phyloP scores from a whole-genome alignment of 2,113 vertebrate species.

The Echinops telfairi region DNA sequence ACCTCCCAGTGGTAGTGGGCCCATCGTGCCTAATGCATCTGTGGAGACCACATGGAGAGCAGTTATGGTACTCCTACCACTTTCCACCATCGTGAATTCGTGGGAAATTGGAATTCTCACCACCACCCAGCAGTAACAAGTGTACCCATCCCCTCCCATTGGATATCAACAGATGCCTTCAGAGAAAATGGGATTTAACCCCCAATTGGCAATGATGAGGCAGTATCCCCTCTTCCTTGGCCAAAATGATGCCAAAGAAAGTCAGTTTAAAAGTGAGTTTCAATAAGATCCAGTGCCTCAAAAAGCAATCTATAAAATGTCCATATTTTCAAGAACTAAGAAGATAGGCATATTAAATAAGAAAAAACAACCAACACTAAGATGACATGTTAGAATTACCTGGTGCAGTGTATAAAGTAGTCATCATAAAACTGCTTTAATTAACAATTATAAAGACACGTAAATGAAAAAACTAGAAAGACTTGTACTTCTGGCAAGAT shows the following conservation, averaged over 20 bases:
- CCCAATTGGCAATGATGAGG: background rate
- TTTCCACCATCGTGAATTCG: background rate
- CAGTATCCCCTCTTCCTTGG: background rate
- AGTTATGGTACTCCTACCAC: background rate
- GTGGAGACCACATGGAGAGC: background rate
- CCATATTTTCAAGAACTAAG: background rate
- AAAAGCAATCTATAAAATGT: background rate
- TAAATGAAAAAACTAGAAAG: background rate
- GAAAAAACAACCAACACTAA: constrained; percentile 26
- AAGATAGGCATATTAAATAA: background rate
- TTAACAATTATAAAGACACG: constrained; percentile 16
- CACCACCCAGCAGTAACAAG: background rate
- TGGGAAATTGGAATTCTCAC: background rate
- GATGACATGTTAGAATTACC: background rate
- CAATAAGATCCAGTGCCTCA: background rate
- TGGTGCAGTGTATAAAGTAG: background rate
- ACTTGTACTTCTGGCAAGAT: too few relatives aligned
- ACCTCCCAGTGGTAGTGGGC: background rate
- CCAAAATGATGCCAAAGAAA: background rate
- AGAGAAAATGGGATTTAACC: background rate
- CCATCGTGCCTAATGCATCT: background rate
- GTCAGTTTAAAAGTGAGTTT: background rate
- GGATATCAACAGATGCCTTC: background rate
- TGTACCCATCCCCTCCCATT: fast-evolving
- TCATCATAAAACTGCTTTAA: background rate